A percentile compares a stretch with the other conserved stretches of the same genome.
Conservation (phyloP, 2,113 vertebrate species). For the Eulemur rufifrons region DNA sequence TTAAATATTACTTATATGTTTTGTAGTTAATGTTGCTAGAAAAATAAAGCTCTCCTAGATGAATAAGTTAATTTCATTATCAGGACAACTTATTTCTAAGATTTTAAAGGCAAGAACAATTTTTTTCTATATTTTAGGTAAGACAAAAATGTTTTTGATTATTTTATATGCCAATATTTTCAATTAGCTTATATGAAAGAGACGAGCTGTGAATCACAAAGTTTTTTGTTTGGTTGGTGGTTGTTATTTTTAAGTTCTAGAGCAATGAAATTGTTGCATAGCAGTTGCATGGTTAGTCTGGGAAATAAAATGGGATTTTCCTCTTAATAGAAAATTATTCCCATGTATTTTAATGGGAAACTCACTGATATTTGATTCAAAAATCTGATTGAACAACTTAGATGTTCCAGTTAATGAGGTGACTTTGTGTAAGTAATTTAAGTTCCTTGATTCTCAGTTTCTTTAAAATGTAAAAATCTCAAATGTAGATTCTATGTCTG, state of each 20-base stretch:
- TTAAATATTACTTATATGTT: neutral
- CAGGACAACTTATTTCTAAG: constrained; percentile 14
- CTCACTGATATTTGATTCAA: neutral
- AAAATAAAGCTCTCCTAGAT: neutral
- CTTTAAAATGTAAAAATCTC: constrained; percentile 28
- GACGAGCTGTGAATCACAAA: neutral
- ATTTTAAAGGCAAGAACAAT: neutral
- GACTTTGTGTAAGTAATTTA: constrained; percentile 19
- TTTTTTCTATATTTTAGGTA: neutral
- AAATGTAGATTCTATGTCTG: neutral
- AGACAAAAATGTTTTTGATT: neutral
- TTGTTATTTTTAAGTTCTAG: neutral
- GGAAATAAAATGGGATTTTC: constrained; percentile 28
- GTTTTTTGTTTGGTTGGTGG: neutral
- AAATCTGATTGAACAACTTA: neutral
- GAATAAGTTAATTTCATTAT: neutral
- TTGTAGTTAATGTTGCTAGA: neutral
- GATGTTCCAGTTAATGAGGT: constrained; percentile 16
- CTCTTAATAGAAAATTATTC: neutral
- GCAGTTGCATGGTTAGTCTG: neutral
- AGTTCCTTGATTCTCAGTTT: constrained; percentile 10
- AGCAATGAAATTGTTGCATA: neutral
- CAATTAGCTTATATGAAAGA: neutral
- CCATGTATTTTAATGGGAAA: neutral
- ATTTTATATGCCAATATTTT: neutral